These are phyloP conservation scores for Drosophila teissieri DNA, from an alignment of 1,140 invertebrate species.

Conservation along the genomic window DNA sequence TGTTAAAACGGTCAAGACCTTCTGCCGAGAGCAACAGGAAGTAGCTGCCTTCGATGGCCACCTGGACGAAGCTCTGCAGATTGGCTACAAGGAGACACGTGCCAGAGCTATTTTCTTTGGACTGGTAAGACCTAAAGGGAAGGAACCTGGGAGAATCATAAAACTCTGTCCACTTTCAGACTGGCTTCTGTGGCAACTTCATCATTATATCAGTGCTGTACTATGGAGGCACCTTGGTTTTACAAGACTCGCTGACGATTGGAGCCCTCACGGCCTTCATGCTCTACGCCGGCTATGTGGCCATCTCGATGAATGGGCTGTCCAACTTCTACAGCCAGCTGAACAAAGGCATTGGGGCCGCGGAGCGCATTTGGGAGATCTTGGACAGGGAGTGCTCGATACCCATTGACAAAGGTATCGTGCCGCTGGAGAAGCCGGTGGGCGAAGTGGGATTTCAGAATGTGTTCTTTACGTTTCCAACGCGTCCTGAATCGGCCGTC, in stretches of 20 bases:
- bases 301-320: slow-evolving; percentile 93
- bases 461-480: slow-evolving; percentile 91
- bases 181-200: slow-evolving; percentile 96
- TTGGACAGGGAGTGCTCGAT: slow-evolving; percentile 93
- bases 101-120: slow-evolving; percentile 96
- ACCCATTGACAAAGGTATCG: slow-evolving; percentile 87
- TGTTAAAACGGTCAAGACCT: slow-evolving; percentile 96
- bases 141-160: background rate
- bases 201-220: slow-evolving; percentile 97
- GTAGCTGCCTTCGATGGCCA: slow-evolving; percentile 88
- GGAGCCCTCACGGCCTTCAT: slow-evolving; percentile 96
- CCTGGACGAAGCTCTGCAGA: slow-evolving; percentile 90
- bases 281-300: slow-evolving; percentile 96
- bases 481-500: slow-evolving; percentile 87
- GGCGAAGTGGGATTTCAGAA: slow-evolving; percentile 89
- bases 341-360: slow-evolving; percentile 96
- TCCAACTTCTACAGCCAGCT: slow-evolving; percentile 96
- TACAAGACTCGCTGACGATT: slow-evolving; percentile 92
- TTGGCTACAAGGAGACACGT: slow-evolving; percentile 94
- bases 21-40: slow-evolving; percentile 94
- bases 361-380: slow-evolving; percentile 94
- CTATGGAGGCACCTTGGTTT: slow-evolving; percentile 95
- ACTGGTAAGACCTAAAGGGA: slow-evolving; percentile 85
- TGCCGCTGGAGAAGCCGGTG: slow-evolving; percentile 71
- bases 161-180: slow-evolving; percentile 85